Percentiles rank a stretch among this genome's conserved stretches.
Evolutionary conservation across 2,113 vertebrate species (phyloP).

Genomic region (Clarias magur): DNA sequence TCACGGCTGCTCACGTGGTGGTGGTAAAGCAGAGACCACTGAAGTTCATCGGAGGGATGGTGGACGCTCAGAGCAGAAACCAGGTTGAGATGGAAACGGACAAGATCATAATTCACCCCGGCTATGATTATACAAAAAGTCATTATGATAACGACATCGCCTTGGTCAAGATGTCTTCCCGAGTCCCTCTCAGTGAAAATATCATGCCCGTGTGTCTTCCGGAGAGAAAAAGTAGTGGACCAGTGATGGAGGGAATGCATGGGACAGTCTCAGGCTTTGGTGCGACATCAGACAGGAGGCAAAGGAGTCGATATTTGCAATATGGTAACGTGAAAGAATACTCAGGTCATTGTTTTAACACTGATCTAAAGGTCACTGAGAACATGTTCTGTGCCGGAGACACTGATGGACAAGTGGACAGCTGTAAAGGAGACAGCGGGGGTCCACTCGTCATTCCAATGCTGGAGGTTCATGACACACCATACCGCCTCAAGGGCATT

Average conservation of each 20-base stretch:
- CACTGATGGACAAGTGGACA: conserved; percentile 64
- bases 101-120: conserved; percentile 78
- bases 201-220: conserved; percentile 87
- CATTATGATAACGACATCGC: conserved; percentile 86
- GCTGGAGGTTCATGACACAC: conserved; percentile 31
- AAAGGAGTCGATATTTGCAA: conserved; percentile 58
- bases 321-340: conserved; percentile 68
- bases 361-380: conserved; percentile 65
- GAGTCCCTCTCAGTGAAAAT: conserved; percentile 72
- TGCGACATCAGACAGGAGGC: conserved; percentile 57
- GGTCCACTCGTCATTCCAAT: conserved; percentile 74
- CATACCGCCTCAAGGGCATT: conserved; percentile 72
- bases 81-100: conserved; percentile 49
- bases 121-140: conserved; percentile 62
- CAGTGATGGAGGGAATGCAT: conserved; percentile 44
- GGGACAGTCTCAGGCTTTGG: conserved; percentile 90
- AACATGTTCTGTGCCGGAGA: conserved; percentile 94
- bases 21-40: conserved; percentile 29
- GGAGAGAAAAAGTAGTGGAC: conserved; percentile 42
- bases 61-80: conserved; percentile 29
- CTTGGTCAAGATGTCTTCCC: conserved; percentile 77
- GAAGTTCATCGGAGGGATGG: conserved; percentile 41
- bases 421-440: conserved; percentile 84
- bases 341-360: conserved; percentile 27
- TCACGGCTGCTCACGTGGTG: conserved; percentile 88